Conservation (phyloP, 1,140 invertebrate genomes). For the Uloborus diversus region DNA sequence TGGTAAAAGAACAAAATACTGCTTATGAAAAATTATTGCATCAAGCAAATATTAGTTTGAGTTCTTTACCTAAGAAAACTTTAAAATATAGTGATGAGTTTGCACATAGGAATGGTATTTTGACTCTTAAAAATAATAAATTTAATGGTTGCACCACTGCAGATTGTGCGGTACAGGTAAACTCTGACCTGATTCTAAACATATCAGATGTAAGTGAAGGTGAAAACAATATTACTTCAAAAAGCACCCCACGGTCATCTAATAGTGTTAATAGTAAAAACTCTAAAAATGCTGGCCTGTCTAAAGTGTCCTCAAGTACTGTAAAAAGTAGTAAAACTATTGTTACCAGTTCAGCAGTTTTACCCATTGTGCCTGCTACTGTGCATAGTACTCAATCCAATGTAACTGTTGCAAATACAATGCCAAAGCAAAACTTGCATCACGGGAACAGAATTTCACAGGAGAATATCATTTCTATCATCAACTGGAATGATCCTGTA, state of each 20-base stretch:
- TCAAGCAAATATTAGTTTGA: constrained; percentile 60
- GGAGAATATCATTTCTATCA: constrained; percentile 1
- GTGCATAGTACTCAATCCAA: neutral
- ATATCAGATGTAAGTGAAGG: neutral
- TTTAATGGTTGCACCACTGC: neutral
- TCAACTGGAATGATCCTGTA: neutral
- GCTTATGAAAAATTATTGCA: constrained; percentile 62
- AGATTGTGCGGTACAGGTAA: constrained; percentile 32
- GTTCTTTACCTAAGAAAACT: constrained; percentile 9
- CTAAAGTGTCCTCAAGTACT: neutral
- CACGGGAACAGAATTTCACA: neutral
- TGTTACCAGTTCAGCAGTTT: neutral
- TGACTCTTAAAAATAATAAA: constrained; percentile 30
- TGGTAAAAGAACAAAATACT: constrained; percentile 60
- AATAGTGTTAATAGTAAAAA: neutral
- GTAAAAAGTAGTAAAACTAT: neutral
- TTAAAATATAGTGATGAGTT: constrained; percentile 58
- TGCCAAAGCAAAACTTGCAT: neutral
- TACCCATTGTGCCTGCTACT: neutral
- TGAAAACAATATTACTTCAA: neutral
- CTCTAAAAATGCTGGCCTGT: neutral
- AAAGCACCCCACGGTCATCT: neutral
- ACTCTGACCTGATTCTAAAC: neutral
- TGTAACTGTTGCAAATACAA: neutral
- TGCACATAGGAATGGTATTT: constrained; percentile 37